These are phyloP conservation scores for Plebejus melissa DNA, from an alignment of 2,888 invertebrate species.

Conservation along the genomic window DNA sequence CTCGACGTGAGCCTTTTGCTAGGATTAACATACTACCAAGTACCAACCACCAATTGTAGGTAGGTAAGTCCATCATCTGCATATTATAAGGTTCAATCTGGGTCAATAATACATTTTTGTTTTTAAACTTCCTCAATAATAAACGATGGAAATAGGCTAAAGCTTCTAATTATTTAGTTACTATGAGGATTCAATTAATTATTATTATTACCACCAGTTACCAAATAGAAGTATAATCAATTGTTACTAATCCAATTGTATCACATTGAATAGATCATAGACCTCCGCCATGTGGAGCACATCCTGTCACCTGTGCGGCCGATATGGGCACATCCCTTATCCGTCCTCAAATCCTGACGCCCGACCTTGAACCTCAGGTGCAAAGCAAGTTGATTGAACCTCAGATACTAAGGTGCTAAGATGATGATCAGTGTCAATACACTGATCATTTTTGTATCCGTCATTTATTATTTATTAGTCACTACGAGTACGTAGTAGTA, in stretches of 20 bases:
- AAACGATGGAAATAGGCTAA: too few species aligned
- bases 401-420: too few species aligned
- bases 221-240: not conserved
- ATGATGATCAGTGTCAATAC: not conserved
- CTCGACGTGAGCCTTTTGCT: too few species aligned
- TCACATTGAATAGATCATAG: not conserved
- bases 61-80: too few species aligned
- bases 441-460: not conserved
- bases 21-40: too few species aligned
- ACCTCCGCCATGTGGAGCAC: not conserved
- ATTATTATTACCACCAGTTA: not conserved
- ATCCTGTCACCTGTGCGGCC: slow-evolving; percentile 19
- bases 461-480: too few species aligned
- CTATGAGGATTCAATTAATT: not conserved
- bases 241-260: not conserved
- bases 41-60: too few species aligned
- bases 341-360: not conserved
- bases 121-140: too few species aligned
- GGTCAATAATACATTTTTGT: too few species aligned
- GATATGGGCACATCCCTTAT: slow-evolving; percentile 10
- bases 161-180: not conserved
- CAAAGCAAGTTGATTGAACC: not conserved
- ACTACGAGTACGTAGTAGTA: too few species aligned
- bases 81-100: too few species aligned
- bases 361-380: slow-evolving; percentile 25